Evolutionary conservation across 2,113 vertebrate species (phyloP).

Genomic region (Ginglymostoma cirratum): DNA sequence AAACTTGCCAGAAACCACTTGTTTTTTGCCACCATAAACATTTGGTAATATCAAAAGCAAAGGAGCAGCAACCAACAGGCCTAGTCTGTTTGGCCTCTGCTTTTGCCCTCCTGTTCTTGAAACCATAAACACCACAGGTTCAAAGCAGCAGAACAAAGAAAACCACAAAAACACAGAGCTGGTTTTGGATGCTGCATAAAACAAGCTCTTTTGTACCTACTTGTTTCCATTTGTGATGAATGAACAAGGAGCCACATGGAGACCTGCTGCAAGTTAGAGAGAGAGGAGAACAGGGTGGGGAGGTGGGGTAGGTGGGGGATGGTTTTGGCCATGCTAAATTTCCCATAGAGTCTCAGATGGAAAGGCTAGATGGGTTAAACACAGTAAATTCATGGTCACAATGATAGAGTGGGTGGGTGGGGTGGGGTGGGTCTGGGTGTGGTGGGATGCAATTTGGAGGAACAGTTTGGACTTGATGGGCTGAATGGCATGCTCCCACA

Average conservation of each 20-base stretch:
- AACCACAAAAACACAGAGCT: not conserved
- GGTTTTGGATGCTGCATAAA: not conserved
- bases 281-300: not conserved
- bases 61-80: not conserved
- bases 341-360: too few species aligned
- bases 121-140: not conserved
- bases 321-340: too few species aligned
- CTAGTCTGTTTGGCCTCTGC: not conserved
- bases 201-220: not conserved
- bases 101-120: not conserved
- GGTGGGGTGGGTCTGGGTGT: not conserved
- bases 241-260: not conserved
- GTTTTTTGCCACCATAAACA: not conserved
- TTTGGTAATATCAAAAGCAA: not conserved
- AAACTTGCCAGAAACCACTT: not conserved
- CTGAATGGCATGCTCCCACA: too few species aligned
- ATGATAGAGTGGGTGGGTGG: not conserved
- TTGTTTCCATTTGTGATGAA: not conserved
- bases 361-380: too few species aligned
- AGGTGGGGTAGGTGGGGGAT: not conserved
- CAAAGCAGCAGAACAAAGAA: not conserved
- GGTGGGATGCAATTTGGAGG: too few species aligned
- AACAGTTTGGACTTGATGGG: too few species aligned
- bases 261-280: not conserved
- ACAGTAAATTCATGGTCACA: too few species aligned